A percentile compares a stretch with the other conserved stretches of the same genome.
Evolutionary conservation across 1,140 invertebrate species (phyloP).

Genomic region (Caenorhabditis brenneri): DNA sequence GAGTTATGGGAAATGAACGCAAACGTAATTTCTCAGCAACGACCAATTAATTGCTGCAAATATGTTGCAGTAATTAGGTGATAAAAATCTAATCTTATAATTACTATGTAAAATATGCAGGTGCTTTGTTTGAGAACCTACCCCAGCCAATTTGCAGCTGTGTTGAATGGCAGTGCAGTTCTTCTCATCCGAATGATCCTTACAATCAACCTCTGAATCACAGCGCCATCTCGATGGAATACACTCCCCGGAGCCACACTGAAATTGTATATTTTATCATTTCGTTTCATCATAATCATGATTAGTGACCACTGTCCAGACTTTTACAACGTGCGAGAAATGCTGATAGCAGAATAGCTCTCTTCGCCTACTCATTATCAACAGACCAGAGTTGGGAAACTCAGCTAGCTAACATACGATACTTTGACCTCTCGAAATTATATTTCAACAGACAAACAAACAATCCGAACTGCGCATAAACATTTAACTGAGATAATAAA

Average conservation of each 20-base stretch:
- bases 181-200: conserved; percentile 71
- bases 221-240: conserved; percentile 72
- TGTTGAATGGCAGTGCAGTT: conserved; percentile 54
- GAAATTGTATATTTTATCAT: neutral
- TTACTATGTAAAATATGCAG: conserved; percentile 7
- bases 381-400: neutral
- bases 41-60: too few species aligned
- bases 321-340: neutral
- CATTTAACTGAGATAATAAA: neutral
- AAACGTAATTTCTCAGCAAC: too few species aligned
- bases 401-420: conserved; percentile 5
- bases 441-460: conserved; percentile 11
- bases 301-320: neutral
- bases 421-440: conserved; percentile 32
- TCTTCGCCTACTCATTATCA: neutral
- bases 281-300: neutral
- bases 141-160: conserved; percentile 26
- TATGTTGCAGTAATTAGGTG: neutral
- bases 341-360: neutral
- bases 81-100: neutral
- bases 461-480: neutral
- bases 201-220: conserved; percentile 63
- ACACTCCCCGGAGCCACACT: neutral
- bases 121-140: neutral
- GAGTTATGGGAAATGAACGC: too few species aligned